These are phyloP conservation scores for Tokudaia muenninki DNA, from an alignment of 2,797 vertebrate species.

Conservation along the genomic window DNA sequence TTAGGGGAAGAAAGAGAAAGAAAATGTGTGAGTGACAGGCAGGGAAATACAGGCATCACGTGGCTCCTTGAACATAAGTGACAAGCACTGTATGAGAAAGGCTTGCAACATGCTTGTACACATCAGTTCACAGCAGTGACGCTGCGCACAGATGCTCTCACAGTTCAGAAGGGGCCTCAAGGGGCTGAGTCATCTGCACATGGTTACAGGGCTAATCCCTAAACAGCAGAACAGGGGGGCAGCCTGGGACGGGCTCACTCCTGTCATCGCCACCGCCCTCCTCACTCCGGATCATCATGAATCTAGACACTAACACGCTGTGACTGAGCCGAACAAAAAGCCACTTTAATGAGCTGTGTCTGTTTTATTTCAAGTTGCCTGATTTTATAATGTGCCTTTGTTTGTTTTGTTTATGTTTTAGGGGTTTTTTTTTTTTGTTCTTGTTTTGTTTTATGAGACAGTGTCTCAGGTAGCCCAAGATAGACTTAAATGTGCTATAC, in stretches of 20 bases:
- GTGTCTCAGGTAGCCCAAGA: neutral
- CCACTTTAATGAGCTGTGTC: neutral
- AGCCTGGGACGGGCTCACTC: neutral
- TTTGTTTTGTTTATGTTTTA: neutral
- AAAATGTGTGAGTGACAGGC: neutral
- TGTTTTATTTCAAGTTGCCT: constrained; percentile 3
- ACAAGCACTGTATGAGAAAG: neutral
- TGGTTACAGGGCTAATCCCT: neutral
- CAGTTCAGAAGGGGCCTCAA: neutral
- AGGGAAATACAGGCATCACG: neutral
- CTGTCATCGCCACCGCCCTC: rapidly evolving
- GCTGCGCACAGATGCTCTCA: neutral
- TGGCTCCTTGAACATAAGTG: neutral
- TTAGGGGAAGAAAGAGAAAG: neutral
- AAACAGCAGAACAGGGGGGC: neutral
- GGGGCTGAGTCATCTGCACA: neutral
- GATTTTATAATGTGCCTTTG: neutral
- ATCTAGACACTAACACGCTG: neutral
- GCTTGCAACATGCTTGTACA: neutral
- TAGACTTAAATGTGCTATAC: neutral
- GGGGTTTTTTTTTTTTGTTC: too few species aligned
- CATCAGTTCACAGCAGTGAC: neutral
- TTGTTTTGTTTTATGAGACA: neutral
- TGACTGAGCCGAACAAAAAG: neutral
- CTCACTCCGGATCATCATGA: neutral